phyloP scores from a whole-genome alignment of 2,797 vertebrate genomes.

The Microctenopoma lineatum region DNA sequence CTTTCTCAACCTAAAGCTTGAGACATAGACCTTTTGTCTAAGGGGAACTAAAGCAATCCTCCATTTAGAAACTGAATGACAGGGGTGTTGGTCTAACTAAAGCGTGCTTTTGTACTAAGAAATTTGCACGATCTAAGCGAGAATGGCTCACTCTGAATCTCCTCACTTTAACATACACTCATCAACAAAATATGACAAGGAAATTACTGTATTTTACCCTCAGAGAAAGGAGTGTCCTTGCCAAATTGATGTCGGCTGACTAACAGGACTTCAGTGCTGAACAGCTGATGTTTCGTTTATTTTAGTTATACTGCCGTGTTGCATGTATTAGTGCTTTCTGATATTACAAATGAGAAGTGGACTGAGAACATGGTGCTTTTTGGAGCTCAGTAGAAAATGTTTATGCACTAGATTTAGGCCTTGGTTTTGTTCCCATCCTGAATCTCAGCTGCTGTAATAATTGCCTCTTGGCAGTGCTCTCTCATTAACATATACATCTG shows the following conservation, averaged over 20 bases:
- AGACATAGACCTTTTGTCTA: slow-evolving; percentile 21
- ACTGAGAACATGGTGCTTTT: slow-evolving; percentile 7
- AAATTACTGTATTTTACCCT: slow-evolving; percentile 2
- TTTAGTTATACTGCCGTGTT: not conserved
- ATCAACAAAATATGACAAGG: not conserved
- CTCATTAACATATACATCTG: slow-evolving; percentile 71
- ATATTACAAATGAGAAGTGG: slow-evolving; percentile 11
- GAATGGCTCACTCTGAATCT: slow-evolving; percentile 9
- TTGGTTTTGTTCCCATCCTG: slow-evolving; percentile 32
- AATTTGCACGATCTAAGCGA: slow-evolving; percentile 6
- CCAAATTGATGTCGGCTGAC: not conserved
- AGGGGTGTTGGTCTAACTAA: slow-evolving; percentile 23
- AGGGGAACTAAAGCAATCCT: slow-evolving; percentile 20
- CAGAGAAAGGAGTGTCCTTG: slow-evolving; percentile 3
- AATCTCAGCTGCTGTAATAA: slow-evolving; percentile 26
- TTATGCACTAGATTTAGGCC: slow-evolving; percentile 32
- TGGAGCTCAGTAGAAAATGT: slow-evolving; percentile 24
- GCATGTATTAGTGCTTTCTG: not conserved
- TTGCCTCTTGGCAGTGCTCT: slow-evolving; percentile 53
- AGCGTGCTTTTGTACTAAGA: slow-evolving; percentile 22
- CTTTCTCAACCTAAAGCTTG: slow-evolving; percentile 8
- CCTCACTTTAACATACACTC: slow-evolving; percentile 7
- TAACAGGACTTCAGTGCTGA: not conserved
- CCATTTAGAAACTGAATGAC: not conserved
- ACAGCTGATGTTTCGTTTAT: not conserved